phyloP scores from a whole-genome alignment of 2,888 invertebrate species.

The Aleiodes testaceus region DNA sequence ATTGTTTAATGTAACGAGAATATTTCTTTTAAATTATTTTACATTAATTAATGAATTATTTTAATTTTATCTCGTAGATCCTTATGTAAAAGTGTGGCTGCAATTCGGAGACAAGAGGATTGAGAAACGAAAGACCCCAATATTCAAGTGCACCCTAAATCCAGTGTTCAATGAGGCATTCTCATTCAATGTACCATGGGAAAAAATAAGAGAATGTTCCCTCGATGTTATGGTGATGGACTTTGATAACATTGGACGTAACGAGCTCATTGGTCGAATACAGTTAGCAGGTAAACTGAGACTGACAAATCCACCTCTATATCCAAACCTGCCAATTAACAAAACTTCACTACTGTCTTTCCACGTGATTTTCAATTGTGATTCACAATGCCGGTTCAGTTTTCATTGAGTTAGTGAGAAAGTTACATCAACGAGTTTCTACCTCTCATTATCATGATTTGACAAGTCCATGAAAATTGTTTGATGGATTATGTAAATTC shows the following conservation, averaged over 20 bases:
- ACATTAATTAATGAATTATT: background rate
- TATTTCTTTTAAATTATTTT: no score
- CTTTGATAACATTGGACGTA: conserved; percentile 95
- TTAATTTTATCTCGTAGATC: conserved; percentile 79
- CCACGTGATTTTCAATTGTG: background rate
- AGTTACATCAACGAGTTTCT: background rate
- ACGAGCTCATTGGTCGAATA: conserved; percentile 94
- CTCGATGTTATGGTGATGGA: conserved; percentile 97
- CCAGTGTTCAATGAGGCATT: conserved; percentile 97
- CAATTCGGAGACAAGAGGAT: conserved; percentile 95
- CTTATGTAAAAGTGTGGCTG: conserved; percentile 98
- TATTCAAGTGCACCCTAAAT: conserved; percentile 94
- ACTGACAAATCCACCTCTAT: background rate
- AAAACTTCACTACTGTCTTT: background rate
- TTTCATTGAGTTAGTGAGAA: background rate
- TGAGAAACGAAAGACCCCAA: conserved; percentile 96
- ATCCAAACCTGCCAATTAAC: background rate
- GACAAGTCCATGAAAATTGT: background rate
- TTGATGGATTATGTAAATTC: no score
- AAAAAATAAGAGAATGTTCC: conserved; percentile 95
- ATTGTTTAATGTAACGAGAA: no score
- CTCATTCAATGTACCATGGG: conserved; percentile 97
- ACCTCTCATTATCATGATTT: background rate
- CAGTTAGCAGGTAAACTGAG: conserved; percentile 84
- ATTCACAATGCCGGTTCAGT: no score